A percentile compares a stretch with the other conserved stretches of the same genome.
These are phyloP conservation scores for Mesaphorura yosii DNA, from an alignment of 1,140 invertebrate genomes.

Conservation along the genomic window DNA sequence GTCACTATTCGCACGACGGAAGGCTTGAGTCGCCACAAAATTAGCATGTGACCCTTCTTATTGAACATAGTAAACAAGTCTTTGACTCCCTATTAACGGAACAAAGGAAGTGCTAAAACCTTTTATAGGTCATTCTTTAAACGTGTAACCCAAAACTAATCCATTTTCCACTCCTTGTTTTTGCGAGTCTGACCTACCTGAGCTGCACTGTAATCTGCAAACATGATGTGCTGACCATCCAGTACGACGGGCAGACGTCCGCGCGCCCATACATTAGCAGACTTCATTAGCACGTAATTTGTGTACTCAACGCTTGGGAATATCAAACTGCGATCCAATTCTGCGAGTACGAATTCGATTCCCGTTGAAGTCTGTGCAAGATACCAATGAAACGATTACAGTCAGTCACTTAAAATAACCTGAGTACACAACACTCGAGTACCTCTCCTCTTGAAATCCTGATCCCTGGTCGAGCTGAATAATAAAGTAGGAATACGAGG, in stretches of 20 bases:
- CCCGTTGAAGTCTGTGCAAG: constrained; percentile 52
- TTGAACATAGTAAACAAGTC: constrained; percentile 26
- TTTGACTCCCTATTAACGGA: constrained; percentile 19
- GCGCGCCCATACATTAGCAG: constrained; percentile 53
- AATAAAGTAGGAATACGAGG: constrained; percentile 70
- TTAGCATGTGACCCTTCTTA: constrained; percentile 22
- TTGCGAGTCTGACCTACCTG: constrained; percentile 5
- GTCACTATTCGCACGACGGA: constrained; percentile 22
- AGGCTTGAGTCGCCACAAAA: constrained; percentile 28
- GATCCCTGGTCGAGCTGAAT: constrained; percentile 67
- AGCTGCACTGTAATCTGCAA: constrained; percentile 72
- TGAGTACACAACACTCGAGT: too few relatives aligned
- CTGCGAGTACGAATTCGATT: constrained; percentile 60
- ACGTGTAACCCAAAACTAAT: too few relatives aligned
- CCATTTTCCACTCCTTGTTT: not conserved
- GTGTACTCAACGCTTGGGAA: constrained; percentile 82
- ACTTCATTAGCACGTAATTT: constrained; percentile 59
- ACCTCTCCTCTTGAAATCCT: constrained; percentile 52
- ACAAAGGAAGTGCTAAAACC: too few relatives aligned
- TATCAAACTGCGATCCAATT: constrained; percentile 69
- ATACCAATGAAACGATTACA: too few relatives aligned
- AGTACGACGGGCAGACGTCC: constrained; percentile 63
- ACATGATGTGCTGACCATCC: constrained; percentile 61
- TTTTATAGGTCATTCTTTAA: too few relatives aligned
- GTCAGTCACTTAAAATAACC: too few relatives aligned